phyloP scores from a whole-genome alignment of 2,797 vertebrate genomes.

The Tachyglossus aculeatus region DNA sequence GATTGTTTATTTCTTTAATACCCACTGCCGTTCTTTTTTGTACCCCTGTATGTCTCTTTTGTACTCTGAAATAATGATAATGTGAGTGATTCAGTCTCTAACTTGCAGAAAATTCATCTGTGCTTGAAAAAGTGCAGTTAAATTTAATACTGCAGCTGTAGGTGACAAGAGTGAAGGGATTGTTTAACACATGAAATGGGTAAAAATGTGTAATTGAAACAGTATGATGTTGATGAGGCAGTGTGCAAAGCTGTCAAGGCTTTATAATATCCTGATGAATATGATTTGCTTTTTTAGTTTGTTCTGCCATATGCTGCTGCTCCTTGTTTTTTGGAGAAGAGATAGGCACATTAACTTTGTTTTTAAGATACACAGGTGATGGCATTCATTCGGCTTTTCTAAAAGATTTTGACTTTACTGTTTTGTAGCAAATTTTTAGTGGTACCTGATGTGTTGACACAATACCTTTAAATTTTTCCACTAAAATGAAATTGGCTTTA shows the following conservation, averaged over 20 bases:
- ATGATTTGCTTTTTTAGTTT: conserved; percentile 42
- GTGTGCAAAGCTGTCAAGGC: conserved; percentile 64
- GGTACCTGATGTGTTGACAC: no score
- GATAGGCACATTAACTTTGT: conserved; percentile 46
- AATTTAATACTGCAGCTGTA: conserved; percentile 57
- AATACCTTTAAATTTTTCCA: no score
- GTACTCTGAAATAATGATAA: conserved; percentile 35
- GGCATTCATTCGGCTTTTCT: conserved; percentile 19
- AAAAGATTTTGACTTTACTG: conserved; percentile 12
- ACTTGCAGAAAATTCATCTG: conserved; percentile 52
- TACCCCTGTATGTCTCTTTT: conserved; percentile 34
- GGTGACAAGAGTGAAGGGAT: conserved; percentile 62
- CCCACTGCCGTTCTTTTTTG: not conserved
- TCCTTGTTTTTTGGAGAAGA: conserved; percentile 42
- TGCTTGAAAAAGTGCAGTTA: conserved; percentile 54
- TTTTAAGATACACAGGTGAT: conserved; percentile 29
- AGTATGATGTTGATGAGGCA: conserved; percentile 70
- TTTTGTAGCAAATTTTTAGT: no score
- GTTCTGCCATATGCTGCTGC: conserved; percentile 55
- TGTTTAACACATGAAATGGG: conserved; percentile 59
- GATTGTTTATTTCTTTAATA: conserved; percentile 64
- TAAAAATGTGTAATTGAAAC: conserved; percentile 68
- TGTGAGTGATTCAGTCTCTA: conserved; percentile 51
- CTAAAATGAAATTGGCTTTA: no score
- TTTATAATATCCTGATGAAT: conserved; percentile 69